phyloP scores from a whole-genome alignment of 30 jellyfish, hydroid and myxozoan genomes.

The Pelagia noctiluca region DNA sequence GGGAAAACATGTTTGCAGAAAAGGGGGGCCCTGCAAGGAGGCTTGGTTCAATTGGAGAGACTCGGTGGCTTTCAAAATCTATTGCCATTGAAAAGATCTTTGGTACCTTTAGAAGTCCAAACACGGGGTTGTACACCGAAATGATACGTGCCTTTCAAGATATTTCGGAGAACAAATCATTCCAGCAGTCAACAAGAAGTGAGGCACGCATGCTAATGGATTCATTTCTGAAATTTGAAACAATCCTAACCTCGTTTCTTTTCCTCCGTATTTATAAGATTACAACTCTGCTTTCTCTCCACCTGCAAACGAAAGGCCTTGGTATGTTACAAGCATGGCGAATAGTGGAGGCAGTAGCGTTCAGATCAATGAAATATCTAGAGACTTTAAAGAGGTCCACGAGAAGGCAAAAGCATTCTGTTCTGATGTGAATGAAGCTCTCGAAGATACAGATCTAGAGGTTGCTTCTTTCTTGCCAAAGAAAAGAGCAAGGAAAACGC shows the following conservation, averaged over 20 bases:
- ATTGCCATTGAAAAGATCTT: conserved; percentile 50
- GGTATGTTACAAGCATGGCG: conserved; percentile 62
- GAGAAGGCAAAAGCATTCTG: conserved; percentile 31
- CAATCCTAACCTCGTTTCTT: conserved; percentile 24
- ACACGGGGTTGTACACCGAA: conserved; percentile 7
- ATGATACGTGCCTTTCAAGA: neutral
- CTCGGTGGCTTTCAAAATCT: conserved; percentile 62
- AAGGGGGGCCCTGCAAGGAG: conserved; percentile 16
- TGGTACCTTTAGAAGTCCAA: conserved; percentile 21
- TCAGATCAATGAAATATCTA: conserved; percentile 21
- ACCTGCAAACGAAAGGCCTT: conserved; percentile 48
- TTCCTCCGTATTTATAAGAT: conserved; percentile 21
- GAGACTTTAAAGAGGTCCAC: conserved; percentile 14
- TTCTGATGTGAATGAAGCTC: conserved; percentile 10
- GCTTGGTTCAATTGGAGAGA: conserved; percentile 47
- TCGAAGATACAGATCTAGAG: conserved; percentile 33
- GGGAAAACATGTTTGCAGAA: conserved; percentile 38
- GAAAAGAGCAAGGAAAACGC: conserved; percentile 42
- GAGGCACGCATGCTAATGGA: conserved; percentile 7
- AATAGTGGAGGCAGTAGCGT: conserved; percentile 32
- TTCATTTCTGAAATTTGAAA: conserved; percentile 30
- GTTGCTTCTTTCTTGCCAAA: conserved; percentile 37
- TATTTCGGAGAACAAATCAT: neutral
- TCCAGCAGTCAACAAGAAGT: conserved; percentile 10
- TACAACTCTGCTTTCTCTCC: conserved; percentile 33